Evolutionary conservation across 2,888 invertebrate species (phyloP), one percentile per base, ranked within the genome.

Genomic region (Tethea ocularis): DNA sequence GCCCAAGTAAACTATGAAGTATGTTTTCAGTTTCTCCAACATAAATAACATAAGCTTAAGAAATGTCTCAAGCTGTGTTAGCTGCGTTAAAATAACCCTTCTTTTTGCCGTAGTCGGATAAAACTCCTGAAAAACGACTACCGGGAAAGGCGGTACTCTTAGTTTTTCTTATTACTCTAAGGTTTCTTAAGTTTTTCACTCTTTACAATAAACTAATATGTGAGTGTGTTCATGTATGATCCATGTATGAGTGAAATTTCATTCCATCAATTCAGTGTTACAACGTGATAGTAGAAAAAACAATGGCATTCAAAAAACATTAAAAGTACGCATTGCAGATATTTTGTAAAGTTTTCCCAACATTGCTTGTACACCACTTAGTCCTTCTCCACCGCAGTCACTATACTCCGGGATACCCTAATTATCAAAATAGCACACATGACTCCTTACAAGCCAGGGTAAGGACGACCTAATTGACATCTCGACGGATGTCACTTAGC

Each of bases 401-500:
- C 29, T 58, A 51, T 36, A 57, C 61, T 60, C 51, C 68, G 67
- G 65, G 65, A 71, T 66, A 63, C 65, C 68, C 68, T 73, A 71
- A 71, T 73, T 70, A 68, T 55, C 51, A 54, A 54, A 20, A 33
- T 54, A 54, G 56, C 58, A 58, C 69, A 72, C 67, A 69, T 36
- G 68, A 58, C 60, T 73, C 64, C 69, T 71, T 71, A 67, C 64
- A 70, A 72, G 67, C 65, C 59, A 60, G 62, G 24, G 64, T 61
- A 63, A 72, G 72, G 67, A 65, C 64, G 71, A 60, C 59, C 75
- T 86, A 86, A 87, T 86, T 85, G 86, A 83, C 86, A 72, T 71
- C 78, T 68, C 71, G 82, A 86, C 75, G 77, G 77, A 80, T 81
- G 83, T 80, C 84, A 85, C 81, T 83, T 81, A 82, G 79, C 71